Base-by-base conservation (phyloP, 1,140 invertebrate genomes). In the Capitella teleta region DNA sequence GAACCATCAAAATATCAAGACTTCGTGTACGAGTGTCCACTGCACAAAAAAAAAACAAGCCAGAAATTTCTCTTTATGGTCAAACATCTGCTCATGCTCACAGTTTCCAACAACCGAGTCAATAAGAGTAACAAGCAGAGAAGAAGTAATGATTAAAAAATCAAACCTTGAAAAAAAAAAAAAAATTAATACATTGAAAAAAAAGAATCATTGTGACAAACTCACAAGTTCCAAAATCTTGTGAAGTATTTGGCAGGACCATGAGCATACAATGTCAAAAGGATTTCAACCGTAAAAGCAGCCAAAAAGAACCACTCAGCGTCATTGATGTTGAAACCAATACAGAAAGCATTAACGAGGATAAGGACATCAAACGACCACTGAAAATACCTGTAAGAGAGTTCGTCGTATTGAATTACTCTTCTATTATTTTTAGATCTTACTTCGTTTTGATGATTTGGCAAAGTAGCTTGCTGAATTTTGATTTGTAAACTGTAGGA, bases 291-390 rank as follows among this genome's bases (percentile, higher is more conserved):
- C 40, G 67, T 66, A 56, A 78, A 78, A 26, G 72, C 52, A 3
- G 55, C 45, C 5, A 78, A 59, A 54, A 78, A 76, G 32, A 68
- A 63, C 72, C 73, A 76, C 53, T 78, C 76, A 5, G 72, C 68
- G 19, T 58, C 57, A 30, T 74, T 66, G 14, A 72, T 47, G 62
- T 72, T 65, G 52, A 76, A 59, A 1, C 68, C 74, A 55, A 78
- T 75, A 49, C 75, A 69, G 41, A 76, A 61, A 12, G 76, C 76
- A 65, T 78, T 78, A 5, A 76, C 28, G 25, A 77, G 58, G 46
- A 77, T 78, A 51, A 77, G 55, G 21, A 72, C 47, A 53, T 78
- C 76, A 67, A 78, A 78, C 28, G 69, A 66, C 34, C 69, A 71
- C 18, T 73, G 64, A 54, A 78, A 78, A 51, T 59, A 66, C 52